Base-by-base conservation (phyloP, 2,797 vertebrate species). In the Etheostoma perlongum region DNA sequence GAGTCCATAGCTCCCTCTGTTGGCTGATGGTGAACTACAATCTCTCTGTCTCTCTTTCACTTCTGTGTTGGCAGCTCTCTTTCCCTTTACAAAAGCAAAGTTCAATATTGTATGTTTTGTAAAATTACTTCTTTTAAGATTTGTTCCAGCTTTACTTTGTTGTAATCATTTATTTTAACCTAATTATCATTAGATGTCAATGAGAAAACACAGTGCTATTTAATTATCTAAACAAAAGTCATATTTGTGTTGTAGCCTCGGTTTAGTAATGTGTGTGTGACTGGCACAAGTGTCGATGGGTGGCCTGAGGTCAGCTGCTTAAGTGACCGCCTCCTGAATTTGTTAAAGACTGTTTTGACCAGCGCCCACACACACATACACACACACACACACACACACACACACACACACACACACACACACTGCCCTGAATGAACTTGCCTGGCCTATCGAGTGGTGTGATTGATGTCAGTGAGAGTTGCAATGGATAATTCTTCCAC, bases 1-100 rank as follows among this genome's bases (percentile, higher is more conserved):
- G 96, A 95, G 95, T 92, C 97, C 96, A 97, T 94, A 96, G 95
- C 96, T 96, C 98, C 98, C 97, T 99, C 98, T 99, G 93, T 98
- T 97, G 97, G 96, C 92, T 90, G 85, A 47, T 80, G 76, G 68
- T 93, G 95, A 96, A 96, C 90, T 96, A 93, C 96, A 96, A 79
- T 53, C 62, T 63, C 30, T 67, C 49, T 36, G 1, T 40, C 44
- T 63, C 69, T 63, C 18, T 36, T 16, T 63, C 46, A 52, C 59
- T 57, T 27, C 23, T 33, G 21, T 9, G 33, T 18, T 57, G 19
- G 55, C 60, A 49, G 42, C 27, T 76, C n/a, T 21, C 60, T 67
- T 58, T 65, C 4, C 6, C 4, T 75, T 70, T 11, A 13, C 44
- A 27, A 57, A 69, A 53, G 10, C 23, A 63, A 60, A 57, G 15